Evolutionary conservation across 2,113 vertebrate species (phyloP).

Genomic region (Tricholaema leucomelas): DNA sequence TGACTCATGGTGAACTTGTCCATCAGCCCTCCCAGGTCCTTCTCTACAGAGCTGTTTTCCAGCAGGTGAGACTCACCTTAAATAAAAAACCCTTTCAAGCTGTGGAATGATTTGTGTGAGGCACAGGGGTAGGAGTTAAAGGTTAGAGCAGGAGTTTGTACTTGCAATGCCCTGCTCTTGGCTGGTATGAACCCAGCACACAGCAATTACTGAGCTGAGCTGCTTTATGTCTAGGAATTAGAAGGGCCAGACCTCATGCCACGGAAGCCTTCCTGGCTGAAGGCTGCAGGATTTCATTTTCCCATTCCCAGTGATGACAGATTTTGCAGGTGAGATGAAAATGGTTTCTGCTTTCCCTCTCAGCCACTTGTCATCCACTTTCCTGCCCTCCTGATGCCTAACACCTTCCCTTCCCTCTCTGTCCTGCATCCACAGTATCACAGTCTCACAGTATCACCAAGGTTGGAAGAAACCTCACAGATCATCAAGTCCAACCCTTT

Average conservation of each 20-base stretch:
- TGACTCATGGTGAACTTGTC: too few species aligned
- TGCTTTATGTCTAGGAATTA: background rate
- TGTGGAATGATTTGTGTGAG: accelerated
- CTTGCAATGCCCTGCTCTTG: background rate
- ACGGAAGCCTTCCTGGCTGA: background rate
- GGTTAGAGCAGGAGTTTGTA: background rate
- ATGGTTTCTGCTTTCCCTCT: background rate
- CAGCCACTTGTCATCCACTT: background rate
- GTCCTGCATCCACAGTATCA: background rate
- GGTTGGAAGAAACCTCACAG: too few species aligned
- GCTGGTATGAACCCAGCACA: background rate
- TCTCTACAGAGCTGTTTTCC: too few species aligned
- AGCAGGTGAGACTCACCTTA: background rate
- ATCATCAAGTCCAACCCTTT: too few species aligned
- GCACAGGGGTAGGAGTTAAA: background rate
- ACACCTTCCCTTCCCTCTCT: background rate
- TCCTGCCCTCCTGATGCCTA: background rate
- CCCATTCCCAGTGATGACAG: background rate
- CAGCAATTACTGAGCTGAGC: background rate
- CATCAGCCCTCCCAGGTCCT: too few species aligned
- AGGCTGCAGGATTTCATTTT: background rate
- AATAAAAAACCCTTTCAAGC: background rate
- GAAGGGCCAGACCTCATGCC: background rate
- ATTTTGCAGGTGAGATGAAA: background rate
- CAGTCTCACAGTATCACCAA: too few species aligned